Evolutionary conservation across 2,113 vertebrate genomes (phyloP).

Genomic region (Pangasianodon hypophthalmus): DNA sequence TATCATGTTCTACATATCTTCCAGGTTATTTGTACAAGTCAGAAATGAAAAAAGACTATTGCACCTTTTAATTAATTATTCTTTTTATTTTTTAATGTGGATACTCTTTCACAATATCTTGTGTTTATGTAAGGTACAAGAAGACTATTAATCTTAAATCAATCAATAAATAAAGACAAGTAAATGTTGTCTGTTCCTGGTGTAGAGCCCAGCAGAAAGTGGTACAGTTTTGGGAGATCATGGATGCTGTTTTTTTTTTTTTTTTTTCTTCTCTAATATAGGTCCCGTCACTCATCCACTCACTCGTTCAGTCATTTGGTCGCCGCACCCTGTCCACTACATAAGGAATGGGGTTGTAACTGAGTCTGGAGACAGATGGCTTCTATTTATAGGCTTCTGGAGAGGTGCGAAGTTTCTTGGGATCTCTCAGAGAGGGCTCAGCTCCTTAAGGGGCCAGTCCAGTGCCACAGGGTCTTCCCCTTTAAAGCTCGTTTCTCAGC

Average conservation of each 20-base stretch:
- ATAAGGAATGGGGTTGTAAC: constrained; percentile 77
- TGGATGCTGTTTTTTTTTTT: background rate
- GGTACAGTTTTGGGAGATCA: background rate
- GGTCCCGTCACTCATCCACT: constrained; percentile 19
- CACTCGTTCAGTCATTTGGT: background rate
- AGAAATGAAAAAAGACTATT: background rate
- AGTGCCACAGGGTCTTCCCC: constrained; percentile 52
- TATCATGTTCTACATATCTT: background rate
- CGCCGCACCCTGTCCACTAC: constrained; percentile 43
- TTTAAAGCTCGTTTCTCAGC: constrained; percentile 56
- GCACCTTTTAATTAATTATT: background rate
- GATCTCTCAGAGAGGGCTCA: constrained; percentile 68
- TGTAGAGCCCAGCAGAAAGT: background rate
- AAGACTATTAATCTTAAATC: background rate
- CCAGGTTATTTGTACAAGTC: background rate
- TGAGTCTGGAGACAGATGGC: constrained; percentile 77
- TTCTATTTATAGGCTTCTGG: constrained; percentile 73
- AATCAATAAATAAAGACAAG: background rate
- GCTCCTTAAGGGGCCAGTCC: constrained; percentile 74
- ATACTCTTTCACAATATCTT: background rate
- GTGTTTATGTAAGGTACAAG: background rate
- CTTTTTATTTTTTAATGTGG: background rate
- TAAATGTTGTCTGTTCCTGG: background rate
- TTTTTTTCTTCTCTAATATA: background rate
- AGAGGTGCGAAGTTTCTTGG: constrained; percentile 80